Evolutionary conservation across 2,113 vertebrate species (phyloP), one percentile per base, ranked within the genome.

Genomic region (Forbesichthys papilliferus): DNA sequence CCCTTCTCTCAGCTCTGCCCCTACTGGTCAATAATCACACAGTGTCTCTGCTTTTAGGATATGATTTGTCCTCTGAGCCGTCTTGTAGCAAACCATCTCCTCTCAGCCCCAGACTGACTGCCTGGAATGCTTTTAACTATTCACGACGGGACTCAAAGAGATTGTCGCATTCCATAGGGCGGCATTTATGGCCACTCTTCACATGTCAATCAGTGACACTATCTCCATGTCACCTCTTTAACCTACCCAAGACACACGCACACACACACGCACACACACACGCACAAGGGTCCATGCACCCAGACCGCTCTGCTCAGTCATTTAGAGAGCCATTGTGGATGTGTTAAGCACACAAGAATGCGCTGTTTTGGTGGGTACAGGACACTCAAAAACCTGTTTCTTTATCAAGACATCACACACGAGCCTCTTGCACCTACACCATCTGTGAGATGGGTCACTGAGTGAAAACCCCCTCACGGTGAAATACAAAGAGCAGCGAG

Each of bases 81-180:
- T 76, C 79, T 82, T 87, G 87, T 84, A 81, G 82, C 67, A 81
- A 84, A 12, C 61, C 68, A 12, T 83, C 73, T 79, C 82, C 83
- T 81, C 81, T 79, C 86, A 78, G 79, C 78, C 76, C 69, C 53
- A 7, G 69, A 76, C 84, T 52, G 73, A 73, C 84, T 78, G 65
- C 52, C 70, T 71, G 90, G 91, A 92, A 92, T 93, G 90, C 92
- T 91, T 92, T 91, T 88, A 92, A 90, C 13, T 81, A 78, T 85
- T 89, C 85, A 90, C 84, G 53, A 79, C 60, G 84, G 91, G 83
- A 86, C 68, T 27, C 77, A 63, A 79, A 73, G 80, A 90, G 90
- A 92, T 87, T 89, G 89, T 85, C 79, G 64, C 90, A 92, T 93
- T 93, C 91, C 89, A 82, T 75, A 78, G 80, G 71, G 83, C 75